Evolutionary conservation across 2,113 vertebrate genomes (phyloP), one percentile per base, ranked within the genome.

Genomic region (Bombycilla garrulus): DNA sequence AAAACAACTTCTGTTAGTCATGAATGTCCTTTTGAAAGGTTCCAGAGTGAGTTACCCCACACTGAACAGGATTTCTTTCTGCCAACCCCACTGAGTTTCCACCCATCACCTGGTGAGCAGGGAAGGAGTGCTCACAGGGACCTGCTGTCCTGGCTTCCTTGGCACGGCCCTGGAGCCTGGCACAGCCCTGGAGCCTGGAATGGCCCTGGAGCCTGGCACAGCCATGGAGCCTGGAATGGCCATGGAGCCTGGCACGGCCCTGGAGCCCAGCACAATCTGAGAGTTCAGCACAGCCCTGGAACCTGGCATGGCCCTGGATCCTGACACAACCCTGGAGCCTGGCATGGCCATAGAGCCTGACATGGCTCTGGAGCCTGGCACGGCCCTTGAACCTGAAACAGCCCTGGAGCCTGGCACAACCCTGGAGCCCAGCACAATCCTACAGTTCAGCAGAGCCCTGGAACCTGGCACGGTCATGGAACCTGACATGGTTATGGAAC

Each of bases 341-440:
- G 11, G 9, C 29, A 33, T 8, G 0, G 1, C 1, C 3, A 5
- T n/a, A 6, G 24, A 53, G 8, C 2, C 14, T 10, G 11, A 5
- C 13, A 77, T 1, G 3, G 0, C 3, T 1, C 35, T 12, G 26
- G 7, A 38, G 1, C 9, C 9, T 4, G 6, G 1, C 35, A 40
- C 2, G 1, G 2, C 1, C 4, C 9, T 26, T 5, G 11, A 25
- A 11, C 15, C 12, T 4, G 12, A 2, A 21, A 60, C 1, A 1
- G 0, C 6, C 2, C 3, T 61, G 8, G 10, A 50, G 2, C 1
- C 7, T 6, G 13, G 1, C 35, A 40, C 1, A 1, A 1, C 2
- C 2, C 11, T 42, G 18, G 28, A 50, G 1, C 5, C 21, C 2
- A 2, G 2, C 16, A 48, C 0, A n/a, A n/a, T n/a, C n/a, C n/a